Base-by-base conservation (phyloP, 1,140 invertebrate genomes). In the Pentalonia nigronervosa region DNA sequence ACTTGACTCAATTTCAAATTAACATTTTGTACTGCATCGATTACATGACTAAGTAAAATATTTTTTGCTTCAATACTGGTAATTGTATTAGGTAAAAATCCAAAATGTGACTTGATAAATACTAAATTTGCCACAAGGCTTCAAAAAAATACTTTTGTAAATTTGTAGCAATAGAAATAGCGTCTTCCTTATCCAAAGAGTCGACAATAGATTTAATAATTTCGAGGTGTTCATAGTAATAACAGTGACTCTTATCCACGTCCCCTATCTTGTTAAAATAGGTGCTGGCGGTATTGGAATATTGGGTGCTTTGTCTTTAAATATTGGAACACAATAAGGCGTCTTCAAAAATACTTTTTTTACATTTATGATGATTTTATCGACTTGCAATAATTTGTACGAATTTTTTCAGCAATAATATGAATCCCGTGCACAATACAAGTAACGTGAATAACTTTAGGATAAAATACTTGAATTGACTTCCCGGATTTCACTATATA, bases 71-170 rank as follows among this genome's bases (percentile, higher is more conserved):
- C 67, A n/a, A 76, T n/a, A n/a, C n/a, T n/a, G n/a, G n/a, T n/a
- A n/a, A n/a, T n/a, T n/a, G n/a, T n/a, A n/a, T n/a, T n/a, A 30
- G 67, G 4, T 76, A 76, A 25, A 76, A 23, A 76, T 76, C 67
- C 67, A n/a, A n/a, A 76, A 76, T 76, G 67, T 76, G 67, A 76
- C n/a, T 76, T 76, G 67, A 76, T 76, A 76, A 76, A n/a, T 76
- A n/a, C 25, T 76, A 76, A 76, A 76, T 76, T 76, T 76, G 67
- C 30, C 6, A 30, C 67, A 76, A 76, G 6, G 25, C 25, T 76
- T 76, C 25, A n/a, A 30, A 30, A 76, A 76, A 76, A 76, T 76
- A 76, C 4, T 76, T 76, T 76, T 76, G 67, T 6, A 9, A 76
- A 25, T 67, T 67, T n/a, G n/a, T n/a, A 20, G 11, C 56, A 76